A percentile compares a stretch with the other conserved stretches of the same genome.
phyloP scores from a whole-genome alignment of 1,140 invertebrate genomes.

The Eriocheir sinensis region DNA sequence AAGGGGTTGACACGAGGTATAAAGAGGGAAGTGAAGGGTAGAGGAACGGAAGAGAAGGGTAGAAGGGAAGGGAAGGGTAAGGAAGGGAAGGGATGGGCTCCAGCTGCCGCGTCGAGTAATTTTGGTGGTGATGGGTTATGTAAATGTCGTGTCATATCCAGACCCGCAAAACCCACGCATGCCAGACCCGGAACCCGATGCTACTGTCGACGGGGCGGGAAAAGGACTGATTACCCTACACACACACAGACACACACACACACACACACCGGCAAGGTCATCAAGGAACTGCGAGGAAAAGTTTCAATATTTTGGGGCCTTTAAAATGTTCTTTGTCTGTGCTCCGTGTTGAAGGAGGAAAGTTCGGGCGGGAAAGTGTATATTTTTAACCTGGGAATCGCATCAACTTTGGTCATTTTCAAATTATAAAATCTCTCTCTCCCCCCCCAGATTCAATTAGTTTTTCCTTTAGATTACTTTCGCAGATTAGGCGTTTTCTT shows the following conservation, averaged over 20 bases:
- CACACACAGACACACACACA: not conserved
- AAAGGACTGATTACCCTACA: not conserved
- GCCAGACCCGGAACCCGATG: not conserved
- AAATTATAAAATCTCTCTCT: not conserved
- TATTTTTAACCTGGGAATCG: not conserved
- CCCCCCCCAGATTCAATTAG: too few relatives aligned
- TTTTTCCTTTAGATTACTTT: too few relatives aligned
- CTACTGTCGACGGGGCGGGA: not conserved
- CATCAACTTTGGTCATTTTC: not conserved
- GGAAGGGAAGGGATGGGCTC: slow-evolving; percentile 7
- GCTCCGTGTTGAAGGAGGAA: not conserved
- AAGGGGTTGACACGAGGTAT: not conserved
- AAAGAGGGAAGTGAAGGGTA: not conserved
- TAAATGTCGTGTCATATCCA: slow-evolving; percentile 7
- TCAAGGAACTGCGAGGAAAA: not conserved
- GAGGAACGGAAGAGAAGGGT: not conserved
- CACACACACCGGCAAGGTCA: not conserved
- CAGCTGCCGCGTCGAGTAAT: not conserved
- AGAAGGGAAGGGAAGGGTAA: not conserved
- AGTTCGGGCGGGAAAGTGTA: not conserved
- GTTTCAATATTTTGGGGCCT: not conserved
- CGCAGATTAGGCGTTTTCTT: too few relatives aligned
- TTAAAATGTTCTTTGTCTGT: not conserved
- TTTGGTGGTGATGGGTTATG: not conserved
- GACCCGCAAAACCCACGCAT: not conserved